phyloP scores from a whole-genome alignment of 2,888 invertebrate species.

The Norana najaformis region DNA sequence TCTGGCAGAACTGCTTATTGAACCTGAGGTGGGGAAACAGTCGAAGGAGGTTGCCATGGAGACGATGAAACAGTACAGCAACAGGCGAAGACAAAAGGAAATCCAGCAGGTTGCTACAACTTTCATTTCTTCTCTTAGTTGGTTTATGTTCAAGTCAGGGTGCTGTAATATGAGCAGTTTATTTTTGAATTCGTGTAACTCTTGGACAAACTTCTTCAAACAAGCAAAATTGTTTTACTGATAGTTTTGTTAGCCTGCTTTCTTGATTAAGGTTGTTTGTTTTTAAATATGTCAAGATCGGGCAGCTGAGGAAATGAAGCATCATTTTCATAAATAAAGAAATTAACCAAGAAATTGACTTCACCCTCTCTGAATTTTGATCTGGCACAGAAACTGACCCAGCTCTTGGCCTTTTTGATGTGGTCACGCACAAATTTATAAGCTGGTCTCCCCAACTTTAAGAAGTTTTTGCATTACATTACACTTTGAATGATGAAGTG shows the following conservation, averaged over 20 bases:
- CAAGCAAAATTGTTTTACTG: neutral
- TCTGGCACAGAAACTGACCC: neutral
- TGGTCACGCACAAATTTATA: neutral
- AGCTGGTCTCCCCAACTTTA: no score
- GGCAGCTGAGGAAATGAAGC: neutral
- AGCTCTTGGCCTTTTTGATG: neutral
- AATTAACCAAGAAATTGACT: neutral
- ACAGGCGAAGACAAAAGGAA: neutral
- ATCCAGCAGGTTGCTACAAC: neutral
- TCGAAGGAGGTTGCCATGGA: slow-evolving; percentile 14
- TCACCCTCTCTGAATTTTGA: neutral
- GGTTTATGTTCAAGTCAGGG: neutral
- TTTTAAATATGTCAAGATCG: neutral
- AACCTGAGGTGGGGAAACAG: slow-evolving; percentile 8
- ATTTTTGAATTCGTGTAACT: neutral
- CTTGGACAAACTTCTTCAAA: neutral
- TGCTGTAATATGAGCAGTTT: neutral
- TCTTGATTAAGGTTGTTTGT: neutral
- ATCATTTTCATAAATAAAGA: no score
- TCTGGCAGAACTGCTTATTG: neutral
- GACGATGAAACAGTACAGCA: neutral
- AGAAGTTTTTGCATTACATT: no score
- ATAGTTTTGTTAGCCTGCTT: neutral
- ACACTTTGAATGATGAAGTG: neutral
- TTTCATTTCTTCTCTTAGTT: neutral